These are phyloP conservation scores for Dermatophagoides farinae DNA, from an alignment of 1,140 invertebrate species.

Conservation along the genomic window DNA sequence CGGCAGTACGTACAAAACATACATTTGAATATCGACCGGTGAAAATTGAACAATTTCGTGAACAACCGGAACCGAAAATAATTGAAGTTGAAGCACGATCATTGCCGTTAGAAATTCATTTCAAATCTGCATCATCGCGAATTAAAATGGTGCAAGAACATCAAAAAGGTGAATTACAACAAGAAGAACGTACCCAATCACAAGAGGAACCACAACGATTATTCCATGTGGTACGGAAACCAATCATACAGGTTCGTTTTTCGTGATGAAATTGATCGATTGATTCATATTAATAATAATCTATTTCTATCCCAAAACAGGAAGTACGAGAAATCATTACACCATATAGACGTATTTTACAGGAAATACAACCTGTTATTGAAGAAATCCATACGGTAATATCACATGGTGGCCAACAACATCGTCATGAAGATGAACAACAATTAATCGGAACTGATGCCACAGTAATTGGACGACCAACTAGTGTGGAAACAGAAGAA, in stretches of 20 bases:
- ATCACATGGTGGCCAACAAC: background rate
- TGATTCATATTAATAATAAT: background rate
- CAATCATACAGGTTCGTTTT: constrained; percentile 1
- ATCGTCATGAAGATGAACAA: background rate
- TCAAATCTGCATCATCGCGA: constrained; percentile 5
- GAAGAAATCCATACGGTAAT: constrained; percentile 4
- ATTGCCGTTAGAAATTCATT: constrained; percentile 8
- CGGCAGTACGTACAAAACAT: constrained; percentile 8
- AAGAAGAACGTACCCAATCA: background rate
- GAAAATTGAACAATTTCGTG: background rate
- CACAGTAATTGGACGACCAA: background rate
- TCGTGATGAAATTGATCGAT: background rate
- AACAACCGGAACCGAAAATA: constrained; percentile 4
- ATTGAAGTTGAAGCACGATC: constrained; percentile 5
- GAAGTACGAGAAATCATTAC: constrained; percentile 12
- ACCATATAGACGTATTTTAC: constrained; percentile 10
- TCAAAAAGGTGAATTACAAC: background rate
- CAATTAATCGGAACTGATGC: background rate
- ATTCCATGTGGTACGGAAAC: constrained; percentile 3
- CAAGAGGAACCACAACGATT: constrained; percentile 8
- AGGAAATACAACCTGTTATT: background rate
- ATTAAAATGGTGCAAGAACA: constrained; percentile 6
- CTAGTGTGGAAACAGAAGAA: background rate
- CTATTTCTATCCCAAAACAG: no score
- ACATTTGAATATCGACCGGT: constrained; percentile 9